Evolutionary conservation across 2,888 invertebrate species (phyloP).

Genomic region (Leptopterna dolabrata): DNA sequence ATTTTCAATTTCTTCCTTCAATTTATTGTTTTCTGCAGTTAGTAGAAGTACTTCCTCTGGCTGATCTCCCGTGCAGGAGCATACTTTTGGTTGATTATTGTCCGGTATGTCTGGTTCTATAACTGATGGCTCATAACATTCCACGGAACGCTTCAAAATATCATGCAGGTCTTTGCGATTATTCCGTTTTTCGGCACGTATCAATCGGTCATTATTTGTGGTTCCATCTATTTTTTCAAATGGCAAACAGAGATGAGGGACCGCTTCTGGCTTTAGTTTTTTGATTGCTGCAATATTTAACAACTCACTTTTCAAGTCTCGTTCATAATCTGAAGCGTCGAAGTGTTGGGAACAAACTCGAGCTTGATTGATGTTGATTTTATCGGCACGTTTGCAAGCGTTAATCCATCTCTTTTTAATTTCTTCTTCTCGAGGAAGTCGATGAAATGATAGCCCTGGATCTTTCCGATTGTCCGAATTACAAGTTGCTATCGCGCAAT

Average conservation of each 20-base stretch:
- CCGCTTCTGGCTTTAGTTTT: constrained; percentile 31
- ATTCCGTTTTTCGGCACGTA: background rate
- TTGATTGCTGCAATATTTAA: constrained; percentile 27
- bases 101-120: too few species aligned
- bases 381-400: constrained; percentile 1
- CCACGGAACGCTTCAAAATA: background rate
- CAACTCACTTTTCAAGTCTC: constrained; percentile 34
- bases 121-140: background rate
- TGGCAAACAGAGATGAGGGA: constrained; percentile 14
- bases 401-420: background rate
- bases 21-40: background rate
- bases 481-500: constrained; percentile 26
- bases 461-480: constrained; percentile 19
- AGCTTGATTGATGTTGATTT: background rate
- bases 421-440: background rate
- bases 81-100: too few species aligned
- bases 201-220: background rate
- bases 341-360: constrained; percentile 8
- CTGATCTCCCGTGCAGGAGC: background rate
- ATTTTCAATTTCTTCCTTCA: constrained; percentile 9
- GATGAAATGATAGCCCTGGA: background rate
- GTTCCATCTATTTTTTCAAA: constrained; percentile 26
- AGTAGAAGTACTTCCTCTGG: background rate
- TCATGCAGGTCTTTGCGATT: too few species aligned
- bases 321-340: constrained; percentile 12